Percentiles rank a stretch among this genome's conserved stretches.
These are phyloP conservation scores for Tridacna crocea DNA, from an alignment of 2,888 invertebrate species.

Conservation along the genomic window DNA sequence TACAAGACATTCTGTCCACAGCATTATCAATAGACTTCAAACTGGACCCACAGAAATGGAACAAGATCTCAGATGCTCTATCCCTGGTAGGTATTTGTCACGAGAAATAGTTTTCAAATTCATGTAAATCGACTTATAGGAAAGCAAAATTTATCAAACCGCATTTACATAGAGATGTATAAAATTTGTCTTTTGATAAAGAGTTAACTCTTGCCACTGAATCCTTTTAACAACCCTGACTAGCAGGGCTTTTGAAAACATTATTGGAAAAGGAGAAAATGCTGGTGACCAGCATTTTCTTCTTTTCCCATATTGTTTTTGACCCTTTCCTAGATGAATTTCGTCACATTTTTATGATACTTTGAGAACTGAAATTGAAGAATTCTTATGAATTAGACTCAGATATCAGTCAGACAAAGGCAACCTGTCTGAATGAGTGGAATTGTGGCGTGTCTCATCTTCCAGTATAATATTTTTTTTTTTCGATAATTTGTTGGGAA, in stretches of 20 bases:
- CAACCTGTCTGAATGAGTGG: too few relatives aligned
- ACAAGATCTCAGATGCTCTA: conserved; percentile 60
- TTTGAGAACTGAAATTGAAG: too few relatives aligned
- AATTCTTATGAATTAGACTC: too few relatives aligned
- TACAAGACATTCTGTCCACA: conserved; percentile 67
- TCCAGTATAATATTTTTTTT: neutral
- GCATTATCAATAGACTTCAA: conserved; percentile 63
- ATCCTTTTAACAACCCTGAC: neutral
- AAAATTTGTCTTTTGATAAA: too few relatives aligned
- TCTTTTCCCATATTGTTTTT: neutral
- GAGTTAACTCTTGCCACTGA: neutral
- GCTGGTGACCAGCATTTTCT: neutral
- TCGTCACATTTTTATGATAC: too few relatives aligned
- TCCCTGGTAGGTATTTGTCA: conserved; percentile 53
- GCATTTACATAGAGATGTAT: too few relatives aligned
- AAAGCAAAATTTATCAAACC: too few relatives aligned
- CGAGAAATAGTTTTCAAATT: too few relatives aligned
- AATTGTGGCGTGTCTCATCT: neutral
- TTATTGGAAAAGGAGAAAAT: neutral
- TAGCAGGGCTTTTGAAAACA: neutral
- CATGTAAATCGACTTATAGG: too few relatives aligned
- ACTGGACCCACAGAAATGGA: conserved; percentile 59
- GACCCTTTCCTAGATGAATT: neutral
- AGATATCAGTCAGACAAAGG: too few relatives aligned
- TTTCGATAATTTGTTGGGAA: too few relatives aligned